Conservation (phyloP, 2,113 vertebrate species). For the Aepyceros melampus region DNA sequence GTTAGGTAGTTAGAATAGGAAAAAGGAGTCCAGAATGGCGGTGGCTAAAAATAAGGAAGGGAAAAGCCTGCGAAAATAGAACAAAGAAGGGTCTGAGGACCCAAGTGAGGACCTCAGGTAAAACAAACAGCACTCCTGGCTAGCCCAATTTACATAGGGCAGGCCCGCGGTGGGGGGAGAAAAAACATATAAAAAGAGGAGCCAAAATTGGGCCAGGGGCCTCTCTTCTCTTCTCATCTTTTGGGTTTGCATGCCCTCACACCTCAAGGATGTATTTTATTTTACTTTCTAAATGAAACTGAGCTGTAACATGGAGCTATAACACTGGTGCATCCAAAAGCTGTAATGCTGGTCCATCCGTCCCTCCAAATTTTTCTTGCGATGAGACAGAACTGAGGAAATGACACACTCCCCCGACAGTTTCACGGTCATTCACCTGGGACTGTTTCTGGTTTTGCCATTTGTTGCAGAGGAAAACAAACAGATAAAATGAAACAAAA, state of each 20-base stretch:
- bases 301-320: not conserved
- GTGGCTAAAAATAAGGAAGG: not conserved
- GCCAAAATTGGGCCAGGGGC: not conserved
- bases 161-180: not conserved
- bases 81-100: not conserved
- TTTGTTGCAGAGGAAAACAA: not conserved
- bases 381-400: not conserved
- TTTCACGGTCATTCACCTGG: not conserved
- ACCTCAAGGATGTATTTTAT: not conserved
- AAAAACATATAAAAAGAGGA: not conserved
- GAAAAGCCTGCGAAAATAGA: not conserved
- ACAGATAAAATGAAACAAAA: not conserved
- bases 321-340: not conserved
- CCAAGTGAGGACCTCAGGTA: not conserved
- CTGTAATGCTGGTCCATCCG: not conserved
- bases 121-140: not conserved
- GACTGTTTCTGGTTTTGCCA: not conserved
- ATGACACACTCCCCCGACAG: not conserved
- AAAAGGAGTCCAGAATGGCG: not conserved
- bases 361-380: not conserved
- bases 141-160: not conserved
- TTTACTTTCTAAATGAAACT: not conserved
- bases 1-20: not conserved
- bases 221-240: not conserved
- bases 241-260: not conserved